These are phyloP conservation scores for Leptocoma aspasia DNA, from an alignment of 2,113 vertebrate genomes.

Conservation along the genomic window DNA sequence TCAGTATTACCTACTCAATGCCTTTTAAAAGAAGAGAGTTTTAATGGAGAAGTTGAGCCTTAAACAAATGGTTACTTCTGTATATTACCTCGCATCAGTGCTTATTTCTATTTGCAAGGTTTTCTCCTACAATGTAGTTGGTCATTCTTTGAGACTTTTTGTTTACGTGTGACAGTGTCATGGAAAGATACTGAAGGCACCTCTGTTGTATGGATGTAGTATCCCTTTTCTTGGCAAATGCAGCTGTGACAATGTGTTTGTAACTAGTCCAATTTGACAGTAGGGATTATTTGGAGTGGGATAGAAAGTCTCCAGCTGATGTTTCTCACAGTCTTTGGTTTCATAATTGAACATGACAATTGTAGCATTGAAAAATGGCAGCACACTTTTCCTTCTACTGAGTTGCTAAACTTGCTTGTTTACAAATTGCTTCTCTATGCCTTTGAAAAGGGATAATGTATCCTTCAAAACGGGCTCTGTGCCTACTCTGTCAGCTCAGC, in stretches of 20 bases:
- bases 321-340: neutral
- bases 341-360: slow-evolving; percentile 18
- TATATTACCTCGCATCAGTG: slow-evolving; percentile 82
- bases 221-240: slow-evolving; percentile 68
- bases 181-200: slow-evolving; percentile 66
- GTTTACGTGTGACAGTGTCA: slow-evolving; percentile 78
- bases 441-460: slow-evolving; percentile 75
- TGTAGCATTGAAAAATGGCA: slow-evolving; percentile 61
- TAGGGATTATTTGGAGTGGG: slow-evolving; percentile 33
- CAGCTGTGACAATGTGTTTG: slow-evolving; percentile 41
- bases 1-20: slow-evolving; percentile 88
- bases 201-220: slow-evolving; percentile 53
- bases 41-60: slow-evolving; percentile 85
- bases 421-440: slow-evolving; percentile 71
- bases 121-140: slow-evolving; percentile 67
- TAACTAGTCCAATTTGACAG: neutral
- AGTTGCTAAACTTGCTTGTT: slow-evolving; percentile 69
- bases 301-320: slow-evolving; percentile 28
- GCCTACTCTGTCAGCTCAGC: slow-evolving; percentile 66
- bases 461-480: slow-evolving; percentile 65
- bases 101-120: slow-evolving; percentile 75
- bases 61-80: slow-evolving; percentile 84
- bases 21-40: slow-evolving; percentile 82
- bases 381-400: slow-evolving; percentile 67
- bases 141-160: slow-evolving; percentile 70